These are phyloP conservation scores for Cryptops parisi DNA, from an alignment of 2,888 invertebrate species.

Conservation along the genomic window DNA sequence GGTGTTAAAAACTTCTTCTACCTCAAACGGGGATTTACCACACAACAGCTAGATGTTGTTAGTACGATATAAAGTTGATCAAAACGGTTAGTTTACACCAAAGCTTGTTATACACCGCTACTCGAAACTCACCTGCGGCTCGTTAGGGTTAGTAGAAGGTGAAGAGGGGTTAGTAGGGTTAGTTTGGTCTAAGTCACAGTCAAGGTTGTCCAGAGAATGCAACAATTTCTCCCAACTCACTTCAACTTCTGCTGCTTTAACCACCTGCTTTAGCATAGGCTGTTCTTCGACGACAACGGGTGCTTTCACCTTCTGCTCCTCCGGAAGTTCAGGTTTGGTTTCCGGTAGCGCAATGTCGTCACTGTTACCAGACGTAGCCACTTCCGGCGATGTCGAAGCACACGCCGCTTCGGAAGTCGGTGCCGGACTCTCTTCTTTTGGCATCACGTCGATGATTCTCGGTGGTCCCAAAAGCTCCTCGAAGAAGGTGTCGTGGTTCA, in stretches of 20 bases:
- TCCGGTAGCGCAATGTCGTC: neutral
- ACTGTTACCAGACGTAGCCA: too few relatives aligned
- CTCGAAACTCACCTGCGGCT: neutral
- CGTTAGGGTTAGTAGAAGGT: neutral
- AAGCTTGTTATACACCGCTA: too few relatives aligned
- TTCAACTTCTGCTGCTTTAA: neutral
- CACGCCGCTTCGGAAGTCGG: neutral
- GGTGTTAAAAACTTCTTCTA: too few relatives aligned
- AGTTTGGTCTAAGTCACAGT: neutral
- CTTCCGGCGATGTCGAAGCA: neutral
- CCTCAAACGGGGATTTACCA: too few relatives aligned
- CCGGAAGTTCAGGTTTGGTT: neutral
- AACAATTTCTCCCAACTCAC: constrained; percentile 1
- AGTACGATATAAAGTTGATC: too few relatives aligned
- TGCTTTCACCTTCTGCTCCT: neutral
- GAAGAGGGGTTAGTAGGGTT: neutral
- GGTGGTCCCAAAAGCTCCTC: neutral
- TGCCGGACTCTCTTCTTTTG: constrained; percentile 7
- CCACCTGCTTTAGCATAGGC: neutral
- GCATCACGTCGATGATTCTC: constrained; percentile 4
- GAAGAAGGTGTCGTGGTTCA: neutral
- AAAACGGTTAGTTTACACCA: too few relatives aligned
- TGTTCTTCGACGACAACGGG: neutral
- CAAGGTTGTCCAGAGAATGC: neutral
- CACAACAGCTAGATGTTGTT: too few relatives aligned